Percentiles rank a stretch among this genome's conserved stretches.
phyloP scores from a whole-genome alignment of 2,888 invertebrate genomes.

The Latheticus oryzae region DNA sequence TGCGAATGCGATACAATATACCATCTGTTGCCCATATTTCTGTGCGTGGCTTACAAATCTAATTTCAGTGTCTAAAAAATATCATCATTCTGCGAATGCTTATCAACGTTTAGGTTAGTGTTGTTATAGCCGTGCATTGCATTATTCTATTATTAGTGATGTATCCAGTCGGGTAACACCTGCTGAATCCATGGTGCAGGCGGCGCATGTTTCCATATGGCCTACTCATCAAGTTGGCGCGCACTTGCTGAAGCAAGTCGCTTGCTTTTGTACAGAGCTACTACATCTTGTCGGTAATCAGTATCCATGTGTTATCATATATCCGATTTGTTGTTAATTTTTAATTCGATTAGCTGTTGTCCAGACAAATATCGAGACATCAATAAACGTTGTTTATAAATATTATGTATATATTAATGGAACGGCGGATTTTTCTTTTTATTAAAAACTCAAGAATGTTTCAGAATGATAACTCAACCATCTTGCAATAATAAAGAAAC shows the following conservation, averaged over 20 bases:
- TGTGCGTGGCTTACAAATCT: constrained; percentile 39
- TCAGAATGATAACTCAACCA: no score
- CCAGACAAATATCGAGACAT: constrained; percentile 43
- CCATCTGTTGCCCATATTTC: constrained; percentile 29
- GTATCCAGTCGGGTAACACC: constrained; percentile 60
- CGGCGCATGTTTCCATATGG: constrained; percentile 65
- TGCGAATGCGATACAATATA: no score
- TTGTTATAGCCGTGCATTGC: constrained; percentile 59
- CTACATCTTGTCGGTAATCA: constrained; percentile 48
- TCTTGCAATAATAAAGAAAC: no score
- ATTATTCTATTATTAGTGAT: constrained; percentile 51
- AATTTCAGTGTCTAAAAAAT: constrained; percentile 41
- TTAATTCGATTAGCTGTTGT: constrained; percentile 44
- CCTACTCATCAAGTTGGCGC: constrained; percentile 61
- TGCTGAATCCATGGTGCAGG: constrained; percentile 65
- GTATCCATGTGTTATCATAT: constrained; percentile 46
- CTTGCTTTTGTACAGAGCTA: constrained; percentile 59
- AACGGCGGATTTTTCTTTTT: background rate
- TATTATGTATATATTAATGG: constrained; percentile 30
- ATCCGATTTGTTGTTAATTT: constrained; percentile 39
- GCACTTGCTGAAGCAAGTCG: constrained; percentile 57
- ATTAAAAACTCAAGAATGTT: constrained; percentile 2
- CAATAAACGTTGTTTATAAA: constrained; percentile 42
- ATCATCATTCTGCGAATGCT: constrained; percentile 40
- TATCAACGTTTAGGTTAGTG: constrained; percentile 56